Percentiles rank a stretch among this genome's conserved stretches.
phyloP scores from a whole-genome alignment of 2,888 invertebrate genomes.

The Drosophila koepferae region DNA sequence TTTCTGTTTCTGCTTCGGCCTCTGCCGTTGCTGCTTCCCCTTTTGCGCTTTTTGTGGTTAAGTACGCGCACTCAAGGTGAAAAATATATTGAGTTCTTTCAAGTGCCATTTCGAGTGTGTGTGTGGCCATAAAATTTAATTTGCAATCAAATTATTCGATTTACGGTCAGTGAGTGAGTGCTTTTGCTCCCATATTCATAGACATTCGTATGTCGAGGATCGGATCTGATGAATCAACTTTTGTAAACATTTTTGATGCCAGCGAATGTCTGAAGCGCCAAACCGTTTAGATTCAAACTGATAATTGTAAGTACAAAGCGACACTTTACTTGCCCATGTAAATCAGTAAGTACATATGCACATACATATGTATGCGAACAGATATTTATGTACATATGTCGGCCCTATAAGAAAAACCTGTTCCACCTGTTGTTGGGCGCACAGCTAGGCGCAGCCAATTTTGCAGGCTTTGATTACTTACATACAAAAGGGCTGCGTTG shows the following conservation, averaged over 20 bases:
- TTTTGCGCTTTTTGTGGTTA: conserved; percentile 62
- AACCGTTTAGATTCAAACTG: conserved; percentile 11
- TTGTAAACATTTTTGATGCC: conserved; percentile 10
- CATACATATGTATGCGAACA: not conserved
- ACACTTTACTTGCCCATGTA: not conserved
- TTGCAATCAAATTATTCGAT: conserved; percentile 66
- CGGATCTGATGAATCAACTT: conserved; percentile 32
- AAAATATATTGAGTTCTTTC: conserved; percentile 73
- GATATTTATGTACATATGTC: not conserved
- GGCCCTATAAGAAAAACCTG: conserved; percentile 38
- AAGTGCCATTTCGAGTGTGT: conserved; percentile 61
- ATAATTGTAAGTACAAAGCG: conserved; percentile 35
- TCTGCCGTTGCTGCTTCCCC: conserved; percentile 38
- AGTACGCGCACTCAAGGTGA: conserved; percentile 75
- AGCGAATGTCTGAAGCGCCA: conserved; percentile 21
- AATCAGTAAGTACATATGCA: not conserved
- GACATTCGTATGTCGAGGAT: conserved; percentile 3
- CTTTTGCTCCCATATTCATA: conserved; percentile 33
- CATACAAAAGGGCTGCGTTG: conserved; percentile 40
- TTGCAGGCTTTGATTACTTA: conserved; percentile 13
- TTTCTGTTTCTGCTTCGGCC: conserved; percentile 23
- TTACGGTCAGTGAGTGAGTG: conserved; percentile 41
- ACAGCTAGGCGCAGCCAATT: conserved; percentile 30
- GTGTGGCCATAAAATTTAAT: conserved; percentile 57
- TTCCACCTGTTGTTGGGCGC: conserved; percentile 52